phyloP scores from a whole-genome alignment of 2,797 vertebrate genomes.

The Halcyon leucocephala region DNA sequence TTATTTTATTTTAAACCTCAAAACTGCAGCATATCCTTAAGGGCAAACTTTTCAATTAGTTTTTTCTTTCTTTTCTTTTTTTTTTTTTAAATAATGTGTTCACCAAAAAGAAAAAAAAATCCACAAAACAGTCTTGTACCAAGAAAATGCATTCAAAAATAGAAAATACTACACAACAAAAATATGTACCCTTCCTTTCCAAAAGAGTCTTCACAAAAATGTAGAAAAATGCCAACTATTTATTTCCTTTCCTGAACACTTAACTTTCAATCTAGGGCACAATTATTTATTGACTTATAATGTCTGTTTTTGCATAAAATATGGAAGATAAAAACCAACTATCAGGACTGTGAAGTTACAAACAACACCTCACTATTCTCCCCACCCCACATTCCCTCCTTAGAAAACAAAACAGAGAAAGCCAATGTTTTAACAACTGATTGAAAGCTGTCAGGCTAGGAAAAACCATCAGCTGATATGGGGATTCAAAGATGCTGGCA shows the following conservation, averaged over 20 bases:
- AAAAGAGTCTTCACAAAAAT: slow-evolving; percentile 87
- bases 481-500: slow-evolving; percentile 56
- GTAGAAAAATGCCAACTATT: slow-evolving; percentile 86
- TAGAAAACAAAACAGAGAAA: slow-evolving; percentile 75
- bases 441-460: slow-evolving; percentile 60
- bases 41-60: slow-evolving; percentile 92
- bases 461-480: slow-evolving; percentile 54
- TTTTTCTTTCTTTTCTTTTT: slow-evolving; percentile 81
- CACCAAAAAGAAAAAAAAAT: slow-evolving; percentile 77
- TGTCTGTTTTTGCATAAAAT: slow-evolving; percentile 86
- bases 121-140: slow-evolving; percentile 87
- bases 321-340: slow-evolving; percentile 84
- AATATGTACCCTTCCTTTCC: slow-evolving; percentile 89
- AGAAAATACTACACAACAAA: slow-evolving; percentile 91
- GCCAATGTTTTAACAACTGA: slow-evolving; percentile 73
- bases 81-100: slow-evolving; percentile 86
- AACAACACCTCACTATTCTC: slow-evolving; percentile 65
- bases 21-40: slow-evolving; percentile 99
- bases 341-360: slow-evolving; percentile 81
- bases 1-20: slow-evolving; percentile 82
- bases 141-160: slow-evolving; percentile 90
- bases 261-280: slow-evolving; percentile 85
- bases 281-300: slow-evolving; percentile 82
- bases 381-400: slow-evolving; percentile 72
- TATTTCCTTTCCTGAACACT: slow-evolving; percentile 81